These are phyloP conservation scores for Pteropus rufus DNA, from an alignment of 2,797 vertebrate species.

Conservation along the genomic window DNA sequence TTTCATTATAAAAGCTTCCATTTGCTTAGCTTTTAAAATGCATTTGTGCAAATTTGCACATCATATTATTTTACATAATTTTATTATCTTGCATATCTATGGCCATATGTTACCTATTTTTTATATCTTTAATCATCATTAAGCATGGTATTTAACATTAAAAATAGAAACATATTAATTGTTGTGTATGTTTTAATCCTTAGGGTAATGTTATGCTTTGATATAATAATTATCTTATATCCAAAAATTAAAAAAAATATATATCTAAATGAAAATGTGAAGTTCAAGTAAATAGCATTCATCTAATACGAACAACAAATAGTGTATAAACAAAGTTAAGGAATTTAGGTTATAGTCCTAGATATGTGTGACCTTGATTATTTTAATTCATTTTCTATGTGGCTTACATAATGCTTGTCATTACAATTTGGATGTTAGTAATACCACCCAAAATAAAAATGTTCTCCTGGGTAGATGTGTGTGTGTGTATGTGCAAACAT, in stretches of 20 bases:
- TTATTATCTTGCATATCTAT: background rate
- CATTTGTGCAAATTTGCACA: background rate
- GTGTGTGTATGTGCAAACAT: too few species aligned
- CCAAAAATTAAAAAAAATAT: background rate
- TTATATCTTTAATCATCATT: background rate
- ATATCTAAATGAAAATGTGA: background rate
- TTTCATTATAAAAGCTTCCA: background rate
- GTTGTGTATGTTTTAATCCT: background rate
- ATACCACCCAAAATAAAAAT: background rate
- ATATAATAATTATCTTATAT: background rate
- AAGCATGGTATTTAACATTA: background rate
- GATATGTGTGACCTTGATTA: background rate
- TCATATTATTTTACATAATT: background rate
- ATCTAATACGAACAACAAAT: background rate
- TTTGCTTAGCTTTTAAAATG: background rate
- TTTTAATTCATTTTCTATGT: background rate
- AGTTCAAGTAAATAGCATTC: background rate
- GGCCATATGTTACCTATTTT: background rate
- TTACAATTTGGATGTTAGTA: background rate
- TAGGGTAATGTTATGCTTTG: background rate
- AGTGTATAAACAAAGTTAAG: background rate
- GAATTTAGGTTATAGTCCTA: background rate
- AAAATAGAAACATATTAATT: background rate
- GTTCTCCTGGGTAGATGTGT: background rate
- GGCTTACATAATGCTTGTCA: background rate